Base-by-base conservation (phyloP, 2,888 invertebrate species). In the Callimorpha dominula region DNA sequence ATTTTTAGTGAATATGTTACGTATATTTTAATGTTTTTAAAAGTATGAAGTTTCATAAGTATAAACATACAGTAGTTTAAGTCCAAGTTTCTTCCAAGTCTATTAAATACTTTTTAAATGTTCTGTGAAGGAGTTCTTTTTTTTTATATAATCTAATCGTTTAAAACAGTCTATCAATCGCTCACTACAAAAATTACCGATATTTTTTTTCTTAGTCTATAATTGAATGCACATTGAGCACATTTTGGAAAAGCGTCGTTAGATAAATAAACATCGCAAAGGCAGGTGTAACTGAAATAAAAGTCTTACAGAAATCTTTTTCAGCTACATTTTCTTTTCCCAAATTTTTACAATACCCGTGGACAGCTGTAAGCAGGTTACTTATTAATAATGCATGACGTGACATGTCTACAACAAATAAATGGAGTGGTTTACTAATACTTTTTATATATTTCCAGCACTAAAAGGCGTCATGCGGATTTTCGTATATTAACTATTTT, bases 371-470 rank as follows among this genome's bases (percentile, higher is more conserved):
- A 52, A 54, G 49, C 57, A 54, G 46, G 46, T 46, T 54, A 64
- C 67, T 64, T 68, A 68, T 72, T 52, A 64, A 72, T 72, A 68
- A 72, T 72, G 68, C 68, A 68, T 68, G 54, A 20, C 43, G 43
- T 62, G 40, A n/a, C 66, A 66, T 66, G 62, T 63, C 42, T 20
- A 43, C 43, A 66, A 63, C 54, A 68, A 68, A 72, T 64, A 72
- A 72, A 64, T 68, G 63, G 63, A 71, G 40, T 64, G 57, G 64
- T 68, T 68, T 50, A 8, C 54, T 54, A 68, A 68, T 72, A 72
- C 71, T 40, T 71, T 71, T 71, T 67, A 66, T 71, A 50, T 66
- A 42, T 66, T 66, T 40, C 49, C 15, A 20, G 69, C 52, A 42
- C 52, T n/a, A 46, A 57, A 65, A 65, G 43, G 31, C 15, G 31